phyloP scores from a whole-genome alignment of 2,113 vertebrate species.

The Tinamus guttatus region DNA sequence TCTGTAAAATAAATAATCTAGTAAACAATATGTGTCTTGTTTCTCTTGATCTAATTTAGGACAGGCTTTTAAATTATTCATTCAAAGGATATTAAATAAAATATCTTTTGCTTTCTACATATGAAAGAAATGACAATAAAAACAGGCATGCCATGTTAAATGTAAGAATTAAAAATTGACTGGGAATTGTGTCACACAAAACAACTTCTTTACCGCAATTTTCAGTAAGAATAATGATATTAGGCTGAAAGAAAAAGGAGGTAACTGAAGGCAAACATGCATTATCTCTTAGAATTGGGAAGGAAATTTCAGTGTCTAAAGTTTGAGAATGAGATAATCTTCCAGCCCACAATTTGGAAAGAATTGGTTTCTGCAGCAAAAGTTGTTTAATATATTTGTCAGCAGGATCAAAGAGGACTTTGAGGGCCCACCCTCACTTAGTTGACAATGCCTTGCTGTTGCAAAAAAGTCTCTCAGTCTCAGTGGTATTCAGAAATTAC shows the following conservation, averaged over 20 bases:
- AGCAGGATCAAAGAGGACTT: neutral
- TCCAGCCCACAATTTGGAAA: neutral
- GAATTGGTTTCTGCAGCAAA: neutral
- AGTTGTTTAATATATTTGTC: neutral
- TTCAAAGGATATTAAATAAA: neutral
- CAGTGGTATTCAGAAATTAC: neutral
- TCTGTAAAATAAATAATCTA: slow-evolving; percentile 21
- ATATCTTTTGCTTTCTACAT: neutral
- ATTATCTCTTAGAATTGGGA: neutral
- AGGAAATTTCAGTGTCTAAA: neutral
- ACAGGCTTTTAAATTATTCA: neutral
- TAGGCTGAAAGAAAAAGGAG: neutral
- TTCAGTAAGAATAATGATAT: neutral
- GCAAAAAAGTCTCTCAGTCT: neutral
- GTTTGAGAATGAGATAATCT: neutral
- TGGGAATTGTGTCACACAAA: neutral
- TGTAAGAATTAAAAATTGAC: neutral
- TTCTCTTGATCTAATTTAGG: neutral
- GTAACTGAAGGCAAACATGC: neutral
- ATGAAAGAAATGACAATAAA: neutral
- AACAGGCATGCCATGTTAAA: neutral
- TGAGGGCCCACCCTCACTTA: neutral
- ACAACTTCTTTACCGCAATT: neutral
- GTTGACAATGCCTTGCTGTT: neutral
- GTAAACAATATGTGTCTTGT: neutral